These are phyloP conservation scores for Zapus hudsonius DNA, from an alignment of 2,113 vertebrate genomes.

Conservation along the genomic window DNA sequence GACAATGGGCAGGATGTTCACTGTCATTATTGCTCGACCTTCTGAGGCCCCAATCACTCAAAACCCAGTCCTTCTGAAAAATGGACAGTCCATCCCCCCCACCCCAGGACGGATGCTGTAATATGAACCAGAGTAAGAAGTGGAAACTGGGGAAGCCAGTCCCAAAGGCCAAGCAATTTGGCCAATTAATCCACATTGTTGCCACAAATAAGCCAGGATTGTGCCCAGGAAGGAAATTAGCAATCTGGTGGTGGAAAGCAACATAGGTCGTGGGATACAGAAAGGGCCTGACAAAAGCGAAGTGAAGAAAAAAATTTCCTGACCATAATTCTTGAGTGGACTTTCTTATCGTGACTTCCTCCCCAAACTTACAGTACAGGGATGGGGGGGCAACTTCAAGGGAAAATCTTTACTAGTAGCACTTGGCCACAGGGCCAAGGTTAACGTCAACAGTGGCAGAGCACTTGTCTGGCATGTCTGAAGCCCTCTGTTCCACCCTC, in stretches of 20 bases:
- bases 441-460: background rate
- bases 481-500: background rate
- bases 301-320: background rate
- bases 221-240: background rate
- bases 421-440: background rate
- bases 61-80: background rate
- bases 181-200: background rate
- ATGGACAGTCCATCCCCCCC: background rate
- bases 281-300: background rate
- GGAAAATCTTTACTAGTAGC: background rate
- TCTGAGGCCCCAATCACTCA: background rate
- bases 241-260: background rate
- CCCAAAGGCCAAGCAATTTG: background rate
- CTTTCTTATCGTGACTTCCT: background rate
- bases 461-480: too few relatives aligned
- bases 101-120: background rate
- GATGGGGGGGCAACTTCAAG: accelerated
- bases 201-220: background rate
- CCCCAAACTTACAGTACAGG: background rate
- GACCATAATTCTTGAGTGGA: background rate
- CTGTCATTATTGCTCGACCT: background rate
- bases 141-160: background rate
- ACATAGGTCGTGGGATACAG: accelerated
- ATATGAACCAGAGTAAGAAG: background rate
- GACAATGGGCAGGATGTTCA: background rate